These are phyloP conservation scores for Enteromius trimaculatus DNA, from an alignment of 2,797 vertebrate species.

Conservation along the genomic window DNA sequence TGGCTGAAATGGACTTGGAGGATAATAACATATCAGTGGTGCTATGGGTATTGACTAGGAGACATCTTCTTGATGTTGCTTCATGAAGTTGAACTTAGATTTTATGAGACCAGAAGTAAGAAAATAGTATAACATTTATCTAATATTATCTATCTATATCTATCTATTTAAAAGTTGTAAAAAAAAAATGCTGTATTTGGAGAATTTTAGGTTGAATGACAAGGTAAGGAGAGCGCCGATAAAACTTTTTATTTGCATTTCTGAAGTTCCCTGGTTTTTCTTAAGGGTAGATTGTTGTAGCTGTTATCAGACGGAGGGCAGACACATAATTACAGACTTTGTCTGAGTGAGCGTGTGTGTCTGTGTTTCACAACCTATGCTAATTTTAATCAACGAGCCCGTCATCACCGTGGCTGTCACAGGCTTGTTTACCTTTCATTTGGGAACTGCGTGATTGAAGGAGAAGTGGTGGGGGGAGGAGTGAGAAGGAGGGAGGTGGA, in stretches of 20 bases:
- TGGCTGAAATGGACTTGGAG: constrained; percentile 63
- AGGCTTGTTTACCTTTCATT: constrained; percentile 88
- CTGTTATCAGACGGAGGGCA: constrained; percentile 70
- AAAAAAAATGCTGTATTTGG: background rate
- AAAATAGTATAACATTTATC: background rate
- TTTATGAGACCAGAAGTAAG: constrained; percentile 7
- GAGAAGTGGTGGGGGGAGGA: constrained; percentile 66
- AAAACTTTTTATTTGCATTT: constrained; percentile 30
- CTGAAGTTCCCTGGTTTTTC: constrained; percentile 33
- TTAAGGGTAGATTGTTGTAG: constrained; percentile 48
- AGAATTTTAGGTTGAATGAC: background rate
- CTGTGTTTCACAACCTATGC: constrained; percentile 74
- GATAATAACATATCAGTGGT: constrained; percentile 62
- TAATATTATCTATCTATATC: too few species aligned
- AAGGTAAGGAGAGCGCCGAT: background rate
- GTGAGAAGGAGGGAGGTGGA: background rate
- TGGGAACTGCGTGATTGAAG: constrained; percentile 86
- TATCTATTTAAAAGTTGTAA: background rate
- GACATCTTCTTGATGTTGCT: background rate
- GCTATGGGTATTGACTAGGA: constrained; percentile 12
- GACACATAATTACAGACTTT: constrained; percentile 72
- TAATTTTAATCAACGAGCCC: constrained; percentile 91
- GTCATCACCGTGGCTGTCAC: constrained; percentile 84
- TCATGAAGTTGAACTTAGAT: constrained; percentile 7
- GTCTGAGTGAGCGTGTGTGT: constrained; percentile 49